phyloP scores from a whole-genome alignment of 2,888 invertebrate species.

The Nomada goodeniana region DNA sequence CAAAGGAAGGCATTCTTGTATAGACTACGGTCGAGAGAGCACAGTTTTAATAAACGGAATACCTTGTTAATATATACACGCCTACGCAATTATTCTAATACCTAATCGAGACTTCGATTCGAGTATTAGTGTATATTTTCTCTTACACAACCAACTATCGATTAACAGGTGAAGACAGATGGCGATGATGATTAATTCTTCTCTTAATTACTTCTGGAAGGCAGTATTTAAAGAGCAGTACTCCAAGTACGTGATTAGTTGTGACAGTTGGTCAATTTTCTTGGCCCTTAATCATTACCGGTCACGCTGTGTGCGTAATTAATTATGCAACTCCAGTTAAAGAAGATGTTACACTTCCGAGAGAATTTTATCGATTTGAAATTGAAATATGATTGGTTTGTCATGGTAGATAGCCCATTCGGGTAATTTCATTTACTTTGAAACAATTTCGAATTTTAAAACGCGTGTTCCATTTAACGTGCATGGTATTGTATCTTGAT shows the following conservation, averaged over 20 bases:
- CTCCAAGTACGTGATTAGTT: constrained; percentile 33
- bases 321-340: neutral
- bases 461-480: constrained; percentile 27
- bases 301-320: neutral
- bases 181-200: constrained; percentile 48
- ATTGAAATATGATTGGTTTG: too few species aligned
- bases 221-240: constrained; percentile 20
- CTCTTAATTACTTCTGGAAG: constrained; percentile 36
- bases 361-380: too few species aligned
- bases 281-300: constrained; percentile 16
- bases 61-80: too few species aligned
- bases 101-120: too few species aligned
- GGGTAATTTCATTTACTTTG: too few species aligned
- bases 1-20: too few species aligned
- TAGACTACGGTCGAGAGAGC: too few species aligned
- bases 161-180: constrained; percentile 4
- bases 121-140: too few species aligned
- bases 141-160: constrained; percentile 29
- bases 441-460: neutral
- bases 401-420: too few species aligned
- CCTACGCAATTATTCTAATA: too few species aligned
- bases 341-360: neutral
- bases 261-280: constrained; percentile 34
- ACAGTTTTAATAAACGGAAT: too few species aligned
- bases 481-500: constrained; percentile 29